These are phyloP conservation scores for Agapornis roseicollis DNA, from an alignment of 2,113 vertebrate genomes.

Conservation along the genomic window DNA sequence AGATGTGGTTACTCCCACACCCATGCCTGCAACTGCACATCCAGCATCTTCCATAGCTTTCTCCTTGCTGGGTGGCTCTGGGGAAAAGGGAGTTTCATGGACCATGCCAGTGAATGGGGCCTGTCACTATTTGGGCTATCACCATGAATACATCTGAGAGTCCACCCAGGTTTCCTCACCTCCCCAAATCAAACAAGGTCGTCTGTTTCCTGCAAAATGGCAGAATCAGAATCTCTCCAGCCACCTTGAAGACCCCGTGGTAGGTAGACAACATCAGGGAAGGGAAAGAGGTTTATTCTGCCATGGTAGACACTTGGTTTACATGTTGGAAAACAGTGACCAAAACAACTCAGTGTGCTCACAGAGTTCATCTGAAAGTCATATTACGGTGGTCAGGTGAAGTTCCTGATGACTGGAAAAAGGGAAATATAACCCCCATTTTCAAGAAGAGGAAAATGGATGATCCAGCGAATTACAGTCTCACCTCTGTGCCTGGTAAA, in stretches of 20 bases:
- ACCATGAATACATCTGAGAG: background rate
- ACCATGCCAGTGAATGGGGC: background rate
- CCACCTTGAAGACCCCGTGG: fast-evolving
- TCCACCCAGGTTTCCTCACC: background rate
- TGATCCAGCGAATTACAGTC: too few species aligned
- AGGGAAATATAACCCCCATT: too few species aligned
- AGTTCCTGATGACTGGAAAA: too few species aligned
- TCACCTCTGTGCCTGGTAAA: too few species aligned
- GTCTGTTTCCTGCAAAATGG: background rate
- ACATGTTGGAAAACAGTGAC: background rate
- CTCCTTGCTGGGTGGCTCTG: background rate
- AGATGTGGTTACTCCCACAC: background rate
- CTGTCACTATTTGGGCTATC: background rate
- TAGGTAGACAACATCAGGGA: background rate
- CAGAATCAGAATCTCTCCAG: background rate
- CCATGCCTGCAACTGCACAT: background rate
- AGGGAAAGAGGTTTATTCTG: background rate
- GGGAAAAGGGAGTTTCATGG: background rate
- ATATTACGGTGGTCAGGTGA: too few species aligned
- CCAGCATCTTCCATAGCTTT: background rate
- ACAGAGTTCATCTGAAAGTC: background rate
- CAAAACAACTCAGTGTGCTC: background rate
- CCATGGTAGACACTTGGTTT: background rate
- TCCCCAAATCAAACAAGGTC: background rate
- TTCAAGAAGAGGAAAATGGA: too few species aligned